Evolutionary conservation across 2,113 vertebrate species (phyloP), one percentile per base, ranked within the genome.

Genomic region (Tangachromis dhanisi): DNA sequence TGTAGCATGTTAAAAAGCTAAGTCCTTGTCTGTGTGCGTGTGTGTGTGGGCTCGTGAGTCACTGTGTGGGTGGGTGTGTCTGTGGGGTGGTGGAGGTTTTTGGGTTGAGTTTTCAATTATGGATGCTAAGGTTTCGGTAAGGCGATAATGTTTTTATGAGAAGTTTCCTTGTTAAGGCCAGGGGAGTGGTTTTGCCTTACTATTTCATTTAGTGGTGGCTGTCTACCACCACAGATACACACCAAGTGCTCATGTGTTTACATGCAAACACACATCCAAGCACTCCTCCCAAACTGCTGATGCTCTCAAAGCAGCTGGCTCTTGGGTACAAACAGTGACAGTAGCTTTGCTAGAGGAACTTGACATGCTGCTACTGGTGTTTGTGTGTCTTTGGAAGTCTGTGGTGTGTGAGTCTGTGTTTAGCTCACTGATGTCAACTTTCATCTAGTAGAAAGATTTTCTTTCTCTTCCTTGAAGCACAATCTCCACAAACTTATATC

Each of bases 291-390:
- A 91, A 92, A 94, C 55, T 90, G 89, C 88, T 92, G 85, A 93
- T 93, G 92, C 86, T 89, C 66, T 85, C 80, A 93, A 93, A 92
- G 80, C 35, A 86, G 84, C 73, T 90, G 86, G 85, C 90, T 92
- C 83, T 61, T 63, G 84, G 88, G 81, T 86, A 86, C 49, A 78
- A 86, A 68, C 40, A 83, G 54, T 93, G 92, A 90, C 91, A 94
- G 87, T 61, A 83, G 80, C 84, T 87, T 85, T 85, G 81, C 81
- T 90, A 80, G 71, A 88, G 78, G 61, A 90, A 85, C 80, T 86
- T 88, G 93, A 91, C 87, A 88, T 85, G 84, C 83, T 88, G 91
- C 83, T 61, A 5, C 61, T 81, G 78, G 78, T 87, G 68, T 87
- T n/a, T 71, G 49, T 80, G 81, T 53, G 59, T 87, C 11, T 87